phyloP scores from a whole-genome alignment of 2,113 vertebrate species.

The Fregata magnificens region DNA sequence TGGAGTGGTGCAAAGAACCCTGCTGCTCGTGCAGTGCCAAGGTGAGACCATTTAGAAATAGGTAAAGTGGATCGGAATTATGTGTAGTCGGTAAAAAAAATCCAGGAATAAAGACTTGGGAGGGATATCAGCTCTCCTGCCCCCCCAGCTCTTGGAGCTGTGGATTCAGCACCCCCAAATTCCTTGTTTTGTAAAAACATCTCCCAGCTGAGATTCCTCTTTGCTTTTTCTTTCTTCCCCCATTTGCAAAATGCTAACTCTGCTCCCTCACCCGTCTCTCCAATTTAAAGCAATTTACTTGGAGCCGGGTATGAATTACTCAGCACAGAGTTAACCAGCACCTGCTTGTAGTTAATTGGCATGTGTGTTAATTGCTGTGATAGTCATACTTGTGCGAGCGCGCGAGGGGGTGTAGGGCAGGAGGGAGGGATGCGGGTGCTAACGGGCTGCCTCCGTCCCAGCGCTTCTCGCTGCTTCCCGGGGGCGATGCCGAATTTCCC shows the following conservation, averaged over 20 bases:
- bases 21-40: background rate
- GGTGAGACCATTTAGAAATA: background rate
- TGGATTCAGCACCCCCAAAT: background rate
- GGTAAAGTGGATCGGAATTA: background rate
- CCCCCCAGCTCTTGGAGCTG: background rate
- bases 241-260: background rate
- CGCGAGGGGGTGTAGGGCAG: background rate
- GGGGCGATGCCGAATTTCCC: background rate
- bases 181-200: background rate
- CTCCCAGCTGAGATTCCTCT: background rate
- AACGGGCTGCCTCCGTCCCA: background rate
- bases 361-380: conserved; percentile 49
- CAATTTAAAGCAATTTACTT: conserved; percentile 27
- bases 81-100: fast-evolving
- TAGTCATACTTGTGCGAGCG: background rate
- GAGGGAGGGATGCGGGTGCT: background rate
- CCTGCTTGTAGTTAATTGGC: conserved; percentile 52
- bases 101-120: background rate
- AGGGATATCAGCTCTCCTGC: background rate
- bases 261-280: conserved; percentile 14
- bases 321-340: conserved; percentile 48
- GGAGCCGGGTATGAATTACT: conserved; percentile 45
- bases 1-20: background rate
- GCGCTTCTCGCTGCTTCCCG: background rate
- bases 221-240: background rate